Conservation (phyloP, 2,113 vertebrate species). For the Pleuronectes platessa region DNA sequence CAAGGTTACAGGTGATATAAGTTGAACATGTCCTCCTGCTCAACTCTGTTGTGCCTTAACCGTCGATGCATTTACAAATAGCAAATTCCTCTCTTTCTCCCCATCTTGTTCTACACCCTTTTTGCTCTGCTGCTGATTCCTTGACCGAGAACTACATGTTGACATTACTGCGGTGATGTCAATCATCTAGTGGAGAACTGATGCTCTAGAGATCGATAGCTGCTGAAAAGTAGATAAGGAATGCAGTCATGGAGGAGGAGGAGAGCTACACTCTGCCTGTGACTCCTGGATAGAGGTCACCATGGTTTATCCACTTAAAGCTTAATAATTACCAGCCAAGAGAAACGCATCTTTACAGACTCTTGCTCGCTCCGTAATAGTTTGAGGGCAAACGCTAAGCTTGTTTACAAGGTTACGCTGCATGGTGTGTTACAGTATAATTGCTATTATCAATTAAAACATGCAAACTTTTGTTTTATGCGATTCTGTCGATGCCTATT, state of each 20-base stretch:
- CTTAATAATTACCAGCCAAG: background rate
- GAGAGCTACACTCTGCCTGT: background rate
- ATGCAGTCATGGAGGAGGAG: background rate
- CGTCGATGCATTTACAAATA: no score
- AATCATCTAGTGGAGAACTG: background rate
- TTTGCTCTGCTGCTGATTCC: background rate
- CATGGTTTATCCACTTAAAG: background rate
- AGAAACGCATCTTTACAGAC: background rate
- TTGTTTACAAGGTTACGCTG: background rate
- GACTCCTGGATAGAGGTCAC: background rate
- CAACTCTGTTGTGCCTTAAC: no score
- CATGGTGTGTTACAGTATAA: background rate
- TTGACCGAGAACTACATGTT: background rate
- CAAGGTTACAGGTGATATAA: no score
- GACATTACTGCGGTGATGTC: background rate
- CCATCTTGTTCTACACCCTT: background rate
- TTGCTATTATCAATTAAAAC: background rate
- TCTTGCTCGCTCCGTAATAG: background rate
- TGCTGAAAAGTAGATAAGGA: background rate
- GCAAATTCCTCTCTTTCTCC: no score
- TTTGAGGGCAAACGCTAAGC: background rate
- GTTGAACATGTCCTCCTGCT: no score
- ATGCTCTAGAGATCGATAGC: background rate
- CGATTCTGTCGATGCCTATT: background rate
- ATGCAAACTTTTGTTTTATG: background rate